Evolutionary conservation across 2,797 vertebrate genomes (phyloP), one percentile per base, ranked within the genome.

Genomic region (Malurus leucopterus): DNA sequence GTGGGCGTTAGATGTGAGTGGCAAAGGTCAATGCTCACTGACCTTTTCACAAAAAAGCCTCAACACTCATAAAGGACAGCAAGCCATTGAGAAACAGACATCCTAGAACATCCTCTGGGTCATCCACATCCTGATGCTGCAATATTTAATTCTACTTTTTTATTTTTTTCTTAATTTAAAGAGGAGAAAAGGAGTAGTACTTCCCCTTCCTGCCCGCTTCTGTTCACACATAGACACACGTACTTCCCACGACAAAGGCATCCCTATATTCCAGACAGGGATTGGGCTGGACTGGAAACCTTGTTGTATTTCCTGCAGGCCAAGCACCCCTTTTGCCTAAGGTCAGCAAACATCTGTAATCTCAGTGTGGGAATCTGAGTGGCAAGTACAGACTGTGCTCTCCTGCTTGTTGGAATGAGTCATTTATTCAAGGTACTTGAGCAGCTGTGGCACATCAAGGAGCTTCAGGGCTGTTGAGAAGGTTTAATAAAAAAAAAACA

Each of bases 291-390:
- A 63, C 92, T 90, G 89, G 85, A 69, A 94, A 95, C 26, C 50
- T 29, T 1, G 12, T 24, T 67, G 23, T 49, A 64, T 93, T 97
- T 96, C 93, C 95, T 94, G 95, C 78, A 76, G 70, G 73, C 59
- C 43, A 65, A 22, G 54, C 84, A 34, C 40, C 73, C 92, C 63
- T 77, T 78, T 80, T 8, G 30, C 68, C 50, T 40, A 94, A 96
- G 97, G 97, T 97, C 96, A 96, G 84, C 94, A 75, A 96, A 96
- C 97, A 97, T 95, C 96, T 97, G 96, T 72, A 83, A 61, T 70
- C 90, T 70, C 88, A 81, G 82, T 87, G 92, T 96, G 95, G 91
- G 93, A 96, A 96, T 80, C 38, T 15, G 23, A 57, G 38, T 57
- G 75, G 43, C 57, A 70, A 24, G 30, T 51, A 51, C 70, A 61